Base-by-base conservation (phyloP, 2,888 invertebrate species). In the Oscheius sp. region DNA sequence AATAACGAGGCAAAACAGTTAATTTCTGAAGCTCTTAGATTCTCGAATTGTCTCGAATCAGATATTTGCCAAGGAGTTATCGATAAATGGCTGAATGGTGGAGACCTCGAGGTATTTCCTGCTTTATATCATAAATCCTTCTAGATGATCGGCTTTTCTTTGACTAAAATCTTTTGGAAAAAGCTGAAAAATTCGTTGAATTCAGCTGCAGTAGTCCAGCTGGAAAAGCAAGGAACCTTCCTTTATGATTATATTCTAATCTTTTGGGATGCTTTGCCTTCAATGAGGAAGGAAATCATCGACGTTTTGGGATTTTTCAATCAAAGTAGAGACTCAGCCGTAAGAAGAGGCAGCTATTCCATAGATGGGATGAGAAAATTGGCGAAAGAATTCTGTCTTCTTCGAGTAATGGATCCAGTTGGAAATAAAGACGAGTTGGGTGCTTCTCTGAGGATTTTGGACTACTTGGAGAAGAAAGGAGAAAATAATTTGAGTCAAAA, bases 181-280 rank as follows among this genome's bases (percentile, higher is more conserved):
- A n/a, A 17, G 3, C 17, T 55, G 34, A 55, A 55, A 34, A 34
- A 6, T 4, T 17, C 34, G 3, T 17, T 55, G 2, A 34, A 33
- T 2, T 6, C 20, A 20, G 6, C 33, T 12, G 20, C 20, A 1
- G 34, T 55, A 33, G 2, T 6, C 2, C 10, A 17, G 6, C 34
- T 55, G 5, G 34, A 55, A 20, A 12, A 55, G 17, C 10, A 4
- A 20, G 34, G 55, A 12, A 20, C 17, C 17, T n/a, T 17, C 23
- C 34, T 61, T 6, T 65, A 53, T 33, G 65, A 65, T 27, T 10
- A 42, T 6, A 53, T 65, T 25, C 52, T 65, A 12, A 45, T 65
- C 55, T 39, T n/a, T 6, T 65, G 65, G 65, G 65, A 65, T 37
- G 29, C 42, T 0, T 20, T 52, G 5, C 65, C 65, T 3, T 53